Evolutionary conservation across 2,888 invertebrate species (phyloP).

Genomic region (Aspidapion aeneum): DNA sequence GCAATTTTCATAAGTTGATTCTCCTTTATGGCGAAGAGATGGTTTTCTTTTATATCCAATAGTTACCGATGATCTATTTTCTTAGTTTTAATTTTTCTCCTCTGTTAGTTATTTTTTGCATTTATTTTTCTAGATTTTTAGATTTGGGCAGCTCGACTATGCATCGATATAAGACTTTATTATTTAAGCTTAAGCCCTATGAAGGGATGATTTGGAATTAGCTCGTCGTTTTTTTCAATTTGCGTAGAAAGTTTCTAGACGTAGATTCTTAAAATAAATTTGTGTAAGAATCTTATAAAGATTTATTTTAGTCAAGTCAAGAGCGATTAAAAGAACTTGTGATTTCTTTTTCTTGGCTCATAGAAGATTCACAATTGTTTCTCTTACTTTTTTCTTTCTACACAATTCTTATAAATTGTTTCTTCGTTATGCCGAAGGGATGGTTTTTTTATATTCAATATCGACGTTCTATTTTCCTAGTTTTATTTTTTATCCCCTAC

Average conservation of each 20-base stretch:
- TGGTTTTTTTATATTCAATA: constrained; percentile 10
- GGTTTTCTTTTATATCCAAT: constrained; percentile 11
- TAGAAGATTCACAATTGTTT: constrained; percentile 33
- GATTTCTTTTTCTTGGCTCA: constrained; percentile 34
- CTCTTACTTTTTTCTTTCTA: constrained; percentile 16
- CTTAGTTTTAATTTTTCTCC: not conserved
- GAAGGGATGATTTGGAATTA: no score
- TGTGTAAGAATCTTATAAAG: no score
- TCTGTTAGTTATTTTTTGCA: not conserved
- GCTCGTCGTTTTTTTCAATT: no score
- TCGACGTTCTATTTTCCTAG: constrained; percentile 25
- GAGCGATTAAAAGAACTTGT: constrained; percentile 34
- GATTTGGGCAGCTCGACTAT: no score
- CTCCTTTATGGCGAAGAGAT: constrained; percentile 1
- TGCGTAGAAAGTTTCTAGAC: no score
- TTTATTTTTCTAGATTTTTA: no score
- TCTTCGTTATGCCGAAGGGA: not conserved
- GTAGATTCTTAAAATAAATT: no score
- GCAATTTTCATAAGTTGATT: not conserved
- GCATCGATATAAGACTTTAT: no score
- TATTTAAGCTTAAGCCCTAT: no score
- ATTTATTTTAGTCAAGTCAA: no score
- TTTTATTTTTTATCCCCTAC: no score
- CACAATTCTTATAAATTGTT: not conserved
- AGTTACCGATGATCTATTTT: constrained; percentile 23